Base-by-base conservation (phyloP, 2,888 invertebrate genomes). In the Drosophila picticornis region DNA sequence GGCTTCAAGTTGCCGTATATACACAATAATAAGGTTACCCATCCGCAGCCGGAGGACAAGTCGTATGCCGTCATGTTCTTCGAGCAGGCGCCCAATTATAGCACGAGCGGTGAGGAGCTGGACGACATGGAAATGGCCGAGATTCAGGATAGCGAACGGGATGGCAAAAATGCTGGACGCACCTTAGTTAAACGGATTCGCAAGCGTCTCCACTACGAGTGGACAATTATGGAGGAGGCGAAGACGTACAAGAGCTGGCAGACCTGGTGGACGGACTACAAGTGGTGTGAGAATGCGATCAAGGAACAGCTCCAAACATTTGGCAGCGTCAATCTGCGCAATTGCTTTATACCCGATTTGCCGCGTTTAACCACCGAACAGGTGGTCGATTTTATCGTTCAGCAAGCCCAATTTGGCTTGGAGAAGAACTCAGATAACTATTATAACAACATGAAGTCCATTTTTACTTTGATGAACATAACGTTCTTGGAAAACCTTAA, bases 51-150 rank as follows among this genome's bases (percentile, higher is more conserved):
- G 11, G 84, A 89, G 61, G 74, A 72, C 4, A 75, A 84, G n/a
- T 86, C 86, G 0, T 87, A 88, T 64, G 86, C 86, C 4, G 48
- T 89, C 19, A 65, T 77, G 63, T 86, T 89, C 66, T 87, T 89
- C 7, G 81, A 76, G 31, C 81, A 83, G 58, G n/a, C 50, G 7
- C 79, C 81, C 48, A 81, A 73, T 19, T 85, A 88, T 55, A 86
- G 74, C 59, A 75, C 78, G 58, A 81, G 80, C 58, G 80, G 76
- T 22, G 80, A 80, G 48, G 82, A 82, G 29, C 59, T 78, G 57
- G 80, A 71, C 1, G 87, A 86, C 10, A 71, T 72, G 9, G 64
- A 29, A 10, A 62, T 56, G n/a, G 53, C 53, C 7, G 57, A 70
- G 2, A 43, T 38, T n/a, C 62, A 72, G 0, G 83, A 83, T 13